Base-by-base conservation (phyloP, 2,888 invertebrate genomes). In the Slavum lentiscoides region DNA sequence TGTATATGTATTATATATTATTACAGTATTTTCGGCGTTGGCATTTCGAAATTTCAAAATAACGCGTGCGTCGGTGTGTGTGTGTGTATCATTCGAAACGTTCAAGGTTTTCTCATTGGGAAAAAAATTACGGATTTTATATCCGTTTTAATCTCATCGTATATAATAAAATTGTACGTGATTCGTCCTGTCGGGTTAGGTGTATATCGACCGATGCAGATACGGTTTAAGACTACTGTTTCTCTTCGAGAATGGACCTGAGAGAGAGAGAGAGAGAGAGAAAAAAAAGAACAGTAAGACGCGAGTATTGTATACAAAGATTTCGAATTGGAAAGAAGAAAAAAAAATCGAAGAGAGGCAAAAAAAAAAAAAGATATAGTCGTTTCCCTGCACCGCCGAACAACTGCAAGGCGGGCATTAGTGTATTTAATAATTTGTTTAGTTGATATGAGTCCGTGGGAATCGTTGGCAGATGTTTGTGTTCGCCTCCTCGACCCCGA, bases 401-500 rank as follows among this genome's bases (percentile, higher is more conserved):
- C 43, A 1, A 43, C 43, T 30, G 43, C 43, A 43, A n/a, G 4
- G 30, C 43, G 4, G 43, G 69, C 62, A 69, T 30, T 30, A 30
- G 30, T 30, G 69, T 69, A 69, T 77, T 69, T 69, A 61, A 77
- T 77, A 77, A 77, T 77, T 77, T 77, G 59, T 77, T 77, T 69
- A 77, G 76, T 69, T 69, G 76, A 77, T 4, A 30, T 53, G 76
- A 77, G 76, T 49, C 61, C 21, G 76, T 69, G 76, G 61, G 76
- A 77, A 77, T 37, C 5, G 21, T 37, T 9, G 15, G 69, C 76
- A 77, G 68, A 69, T 61, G 76, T 62, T 17, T 67, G 43, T 43
- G 69, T 77, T 77, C 53, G 62, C 69, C 37, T 37, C 69, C 37
- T 37, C 61, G 37, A 39, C 39, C 58, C 55, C 19, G 59, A 15